These are phyloP conservation scores for Lordiphosa clarofinis DNA, from an alignment of 1,140 invertebrate genomes.

Conservation along the genomic window DNA sequence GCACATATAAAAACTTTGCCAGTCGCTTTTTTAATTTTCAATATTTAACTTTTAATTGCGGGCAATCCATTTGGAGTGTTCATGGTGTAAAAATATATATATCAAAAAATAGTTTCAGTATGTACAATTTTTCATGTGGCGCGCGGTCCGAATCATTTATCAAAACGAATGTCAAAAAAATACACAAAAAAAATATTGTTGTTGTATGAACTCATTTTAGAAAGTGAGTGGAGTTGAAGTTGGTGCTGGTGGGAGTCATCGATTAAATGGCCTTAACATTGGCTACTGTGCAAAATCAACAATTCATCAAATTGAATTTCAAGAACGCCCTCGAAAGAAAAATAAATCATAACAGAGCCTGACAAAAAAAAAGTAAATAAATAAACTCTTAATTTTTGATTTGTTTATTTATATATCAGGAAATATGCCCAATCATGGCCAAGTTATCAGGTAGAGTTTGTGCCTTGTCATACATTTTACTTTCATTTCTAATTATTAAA, in stretches of 20 bases:
- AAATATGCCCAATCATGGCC: slow-evolving; percentile 69
- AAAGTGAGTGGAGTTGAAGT: slow-evolving; percentile 49
- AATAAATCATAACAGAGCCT: slow-evolving; percentile 5
- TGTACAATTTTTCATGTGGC: slow-evolving; percentile 26
- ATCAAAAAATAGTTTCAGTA: slow-evolving; percentile 57
- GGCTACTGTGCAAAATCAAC: slow-evolving; percentile 65
- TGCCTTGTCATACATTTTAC: slow-evolving; percentile 66
- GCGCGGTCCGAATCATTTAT: slow-evolving; percentile 56
- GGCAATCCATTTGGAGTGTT: slow-evolving; percentile 67
- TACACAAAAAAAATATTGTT: slow-evolving; percentile 45
- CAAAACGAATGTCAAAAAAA: slow-evolving; percentile 31
- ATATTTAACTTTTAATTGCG: slow-evolving; percentile 75
- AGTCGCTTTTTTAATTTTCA: slow-evolving; percentile 72
- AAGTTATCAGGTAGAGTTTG: slow-evolving; percentile 24
- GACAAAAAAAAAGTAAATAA: slow-evolving; percentile 10
- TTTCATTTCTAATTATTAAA: slow-evolving; percentile 74
- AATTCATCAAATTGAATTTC: slow-evolving; percentile 61
- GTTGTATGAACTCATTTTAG: slow-evolving; percentile 73
- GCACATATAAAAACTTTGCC: slow-evolving; percentile 22
- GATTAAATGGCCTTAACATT: slow-evolving; percentile 28
- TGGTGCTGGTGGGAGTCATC: slow-evolving; percentile 40
- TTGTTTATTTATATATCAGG: slow-evolving; percentile 66
- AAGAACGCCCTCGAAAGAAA: slow-evolving; percentile 54
- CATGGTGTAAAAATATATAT: slow-evolving; percentile 44
- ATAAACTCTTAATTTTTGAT: slow-evolving; percentile 28